Conservation (phyloP, 2,113 vertebrate genomes). For the Cephalopholis sonnerati region DNA sequence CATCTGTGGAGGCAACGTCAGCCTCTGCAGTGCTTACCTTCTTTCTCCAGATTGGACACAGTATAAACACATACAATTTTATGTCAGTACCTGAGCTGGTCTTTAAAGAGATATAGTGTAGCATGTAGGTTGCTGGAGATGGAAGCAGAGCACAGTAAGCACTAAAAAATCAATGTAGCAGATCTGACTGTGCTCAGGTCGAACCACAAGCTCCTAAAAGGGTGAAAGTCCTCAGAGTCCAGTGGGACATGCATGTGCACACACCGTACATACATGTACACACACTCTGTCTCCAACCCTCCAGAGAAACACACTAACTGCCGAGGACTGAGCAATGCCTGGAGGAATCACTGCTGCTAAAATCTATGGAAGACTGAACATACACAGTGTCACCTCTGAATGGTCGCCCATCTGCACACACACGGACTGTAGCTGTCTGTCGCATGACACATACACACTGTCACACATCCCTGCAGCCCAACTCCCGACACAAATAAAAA, state of each 20-base stretch:
- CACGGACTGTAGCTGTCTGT: slow-evolving; percentile 15
- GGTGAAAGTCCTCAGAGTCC: not conserved
- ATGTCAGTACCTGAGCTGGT: too few relatives aligned
- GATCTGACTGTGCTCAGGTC: too few relatives aligned
- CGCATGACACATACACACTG: slow-evolving; percentile 52
- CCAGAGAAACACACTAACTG: slow-evolving; percentile 50
- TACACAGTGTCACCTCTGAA: slow-evolving; percentile 44
- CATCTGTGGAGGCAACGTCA: too few relatives aligned
- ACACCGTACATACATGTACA: slow-evolving; percentile 36
- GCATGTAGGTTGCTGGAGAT: too few relatives aligned
- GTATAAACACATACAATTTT: too few relatives aligned
- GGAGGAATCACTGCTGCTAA: slow-evolving; percentile 54
- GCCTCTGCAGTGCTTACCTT: too few relatives aligned
- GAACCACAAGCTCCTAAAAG: not conserved
- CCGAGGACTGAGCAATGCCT: slow-evolving; percentile 30
- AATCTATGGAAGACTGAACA: slow-evolving; percentile 54
- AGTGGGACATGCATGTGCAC: not conserved
- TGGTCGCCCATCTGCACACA: slow-evolving; percentile 28
- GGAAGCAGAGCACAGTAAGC: too few relatives aligned
- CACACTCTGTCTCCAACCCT: slow-evolving; percentile 46
- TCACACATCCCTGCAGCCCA: slow-evolving; percentile 56
- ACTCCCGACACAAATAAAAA: slow-evolving; percentile 58
- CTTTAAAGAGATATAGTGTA: too few relatives aligned
- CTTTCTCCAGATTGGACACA: too few relatives aligned
- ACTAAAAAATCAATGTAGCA: too few relatives aligned